Evolutionary conservation across 2,797 vertebrate genomes (phyloP).

Genomic region (Vespertilio murinus): DNA sequence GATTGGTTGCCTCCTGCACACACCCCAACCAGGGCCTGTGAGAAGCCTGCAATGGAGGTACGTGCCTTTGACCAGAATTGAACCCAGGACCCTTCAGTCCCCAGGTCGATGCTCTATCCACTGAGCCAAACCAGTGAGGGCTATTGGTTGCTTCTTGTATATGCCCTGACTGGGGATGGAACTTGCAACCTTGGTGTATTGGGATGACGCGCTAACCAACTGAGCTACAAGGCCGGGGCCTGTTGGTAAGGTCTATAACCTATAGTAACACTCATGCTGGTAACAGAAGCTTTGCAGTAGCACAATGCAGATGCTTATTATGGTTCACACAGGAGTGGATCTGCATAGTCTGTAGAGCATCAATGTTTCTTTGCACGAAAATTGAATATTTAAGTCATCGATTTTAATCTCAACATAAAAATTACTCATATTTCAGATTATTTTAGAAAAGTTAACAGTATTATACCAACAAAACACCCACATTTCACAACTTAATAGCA

Average conservation of each 20-base stretch:
- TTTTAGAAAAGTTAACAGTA: constrained; percentile 1
- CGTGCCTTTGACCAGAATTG: neutral
- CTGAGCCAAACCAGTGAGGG: neutral
- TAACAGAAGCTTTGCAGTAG: neutral
- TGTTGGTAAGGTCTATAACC: neutral
- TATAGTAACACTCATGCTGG: neutral
- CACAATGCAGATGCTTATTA: neutral
- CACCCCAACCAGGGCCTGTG: neutral
- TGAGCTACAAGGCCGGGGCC: neutral
- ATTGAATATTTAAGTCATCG: neutral
- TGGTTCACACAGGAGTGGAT: neutral
- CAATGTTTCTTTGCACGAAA: neutral
- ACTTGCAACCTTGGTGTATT: too few species aligned
- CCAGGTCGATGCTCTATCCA: neutral
- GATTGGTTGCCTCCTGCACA: neutral
- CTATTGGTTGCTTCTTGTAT: neutral
- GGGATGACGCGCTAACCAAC: neutral
- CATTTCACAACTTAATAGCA: neutral
- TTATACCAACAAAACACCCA: neutral
- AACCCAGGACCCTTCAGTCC: neutral
- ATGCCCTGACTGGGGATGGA: neutral
- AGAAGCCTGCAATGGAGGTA: neutral
- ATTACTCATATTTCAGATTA: neutral
- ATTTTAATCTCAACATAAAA: neutral
- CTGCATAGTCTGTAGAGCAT: neutral